Evolutionary conservation across 2,797 vertebrate genomes (phyloP).

Genomic region (Xyrichtys novacula): DNA sequence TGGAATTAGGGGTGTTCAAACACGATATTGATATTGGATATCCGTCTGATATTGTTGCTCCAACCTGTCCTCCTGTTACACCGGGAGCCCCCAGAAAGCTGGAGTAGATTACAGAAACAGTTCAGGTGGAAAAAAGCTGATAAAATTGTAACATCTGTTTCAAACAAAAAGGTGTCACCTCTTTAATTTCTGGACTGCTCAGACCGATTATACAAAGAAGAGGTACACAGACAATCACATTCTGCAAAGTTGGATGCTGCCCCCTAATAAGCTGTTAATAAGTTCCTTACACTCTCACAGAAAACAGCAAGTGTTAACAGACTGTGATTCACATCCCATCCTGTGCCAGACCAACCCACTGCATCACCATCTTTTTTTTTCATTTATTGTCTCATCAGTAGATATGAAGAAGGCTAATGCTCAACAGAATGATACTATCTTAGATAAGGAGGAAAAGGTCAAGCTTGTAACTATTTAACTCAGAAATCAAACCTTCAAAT

Average conservation of each 20-base stretch:
- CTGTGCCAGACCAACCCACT: conserved; percentile 18
- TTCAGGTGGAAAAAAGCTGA: too few relatives aligned
- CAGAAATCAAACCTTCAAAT: not conserved
- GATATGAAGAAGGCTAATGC: not conserved
- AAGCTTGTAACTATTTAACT: not conserved
- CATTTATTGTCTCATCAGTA: conserved; percentile 11
- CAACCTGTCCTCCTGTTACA: too few relatives aligned
- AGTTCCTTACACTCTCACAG: conserved; percentile 13
- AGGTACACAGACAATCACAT: conserved; percentile 12
- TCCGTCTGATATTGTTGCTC: too few relatives aligned
- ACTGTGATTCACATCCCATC: conserved; percentile 24
- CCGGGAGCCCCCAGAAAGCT: too few relatives aligned
- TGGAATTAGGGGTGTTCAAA: too few relatives aligned
- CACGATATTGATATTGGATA: too few relatives aligned
- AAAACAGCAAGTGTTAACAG: conserved; percentile 17
- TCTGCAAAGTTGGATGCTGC: conserved; percentile 20
- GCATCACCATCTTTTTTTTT: not conserved
- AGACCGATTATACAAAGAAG: not conserved
- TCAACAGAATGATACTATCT: not conserved
- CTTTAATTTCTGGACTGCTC: not conserved
- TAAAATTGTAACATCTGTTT: too few relatives aligned
- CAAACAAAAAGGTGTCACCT: not conserved
- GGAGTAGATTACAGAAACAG: too few relatives aligned
- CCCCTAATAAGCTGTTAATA: conserved; percentile 12
- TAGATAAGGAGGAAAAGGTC: not conserved